phyloP scores from a whole-genome alignment of 2,888 invertebrate species.

The Teleiodes luculella region DNA sequence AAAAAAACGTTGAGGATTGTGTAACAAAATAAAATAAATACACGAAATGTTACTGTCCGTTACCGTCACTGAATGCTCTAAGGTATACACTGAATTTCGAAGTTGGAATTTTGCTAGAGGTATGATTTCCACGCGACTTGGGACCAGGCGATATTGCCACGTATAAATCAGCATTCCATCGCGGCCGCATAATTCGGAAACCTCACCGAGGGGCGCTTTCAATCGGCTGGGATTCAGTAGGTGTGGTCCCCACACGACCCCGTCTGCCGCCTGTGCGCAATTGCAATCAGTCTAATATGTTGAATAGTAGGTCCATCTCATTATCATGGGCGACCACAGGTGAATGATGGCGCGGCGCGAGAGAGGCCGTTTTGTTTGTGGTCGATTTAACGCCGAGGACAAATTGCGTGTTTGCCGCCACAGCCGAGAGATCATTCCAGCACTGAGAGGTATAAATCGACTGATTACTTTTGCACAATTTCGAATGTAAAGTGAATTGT shows the following conservation, averaged over 20 bases:
- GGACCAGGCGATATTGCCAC: conserved; percentile 9
- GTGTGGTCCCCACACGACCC: conserved; percentile 33
- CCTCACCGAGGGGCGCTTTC: conserved; percentile 37
- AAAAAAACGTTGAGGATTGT: not conserved
- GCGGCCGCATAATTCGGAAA: conserved; percentile 24
- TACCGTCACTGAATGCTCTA: not conserved
- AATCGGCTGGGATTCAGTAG: conserved; percentile 50
- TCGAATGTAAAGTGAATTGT: conserved; percentile 51
- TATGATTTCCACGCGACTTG: conserved; percentile 9
- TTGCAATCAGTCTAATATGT: conserved; percentile 77
- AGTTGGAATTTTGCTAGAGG: conserved; percentile 7
- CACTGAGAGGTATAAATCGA: conserved; percentile 56
- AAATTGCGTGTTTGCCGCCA: conserved; percentile 75
- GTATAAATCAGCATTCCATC: conserved; percentile 27
- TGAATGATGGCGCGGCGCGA: conserved; percentile 70
- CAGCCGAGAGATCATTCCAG: conserved; percentile 66
- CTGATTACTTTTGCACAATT: conserved; percentile 55
- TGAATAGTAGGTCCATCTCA: conserved; percentile 76
- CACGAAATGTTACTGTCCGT: not conserved
- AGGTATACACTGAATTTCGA: conserved; percentile 3
- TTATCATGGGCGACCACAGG: conserved; percentile 76
- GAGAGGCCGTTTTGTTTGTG: conserved; percentile 73
- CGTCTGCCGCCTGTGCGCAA: conserved; percentile 49
- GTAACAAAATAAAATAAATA: not conserved
- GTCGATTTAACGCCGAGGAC: conserved; percentile 76